Conservation (phyloP, 2,113 vertebrate genomes). For the Cardinalis cardinalis region DNA sequence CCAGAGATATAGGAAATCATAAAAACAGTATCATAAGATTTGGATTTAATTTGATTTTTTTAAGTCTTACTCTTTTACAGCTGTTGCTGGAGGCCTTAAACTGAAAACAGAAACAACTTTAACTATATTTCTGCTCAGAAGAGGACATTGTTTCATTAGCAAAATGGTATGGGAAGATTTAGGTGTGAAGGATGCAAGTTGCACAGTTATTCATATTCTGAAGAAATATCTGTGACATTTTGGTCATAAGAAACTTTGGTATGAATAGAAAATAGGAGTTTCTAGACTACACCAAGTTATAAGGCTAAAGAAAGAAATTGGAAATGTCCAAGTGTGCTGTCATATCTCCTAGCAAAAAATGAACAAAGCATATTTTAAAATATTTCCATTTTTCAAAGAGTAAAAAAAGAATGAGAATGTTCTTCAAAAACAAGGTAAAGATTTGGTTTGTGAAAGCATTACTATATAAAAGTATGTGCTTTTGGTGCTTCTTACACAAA, state of each 20-base stretch:
- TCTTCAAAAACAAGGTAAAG: neutral
- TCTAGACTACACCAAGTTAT: neutral
- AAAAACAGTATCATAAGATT: neutral
- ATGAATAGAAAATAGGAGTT: neutral
- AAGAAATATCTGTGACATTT: neutral
- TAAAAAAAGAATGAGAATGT: neutral
- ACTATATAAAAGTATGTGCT: neutral
- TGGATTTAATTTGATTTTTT: neutral
- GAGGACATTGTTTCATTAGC: neutral
- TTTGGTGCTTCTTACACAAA: neutral
- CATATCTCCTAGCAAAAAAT: neutral
- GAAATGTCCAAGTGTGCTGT: neutral
- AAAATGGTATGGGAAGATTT: neutral
- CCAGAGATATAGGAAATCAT: neutral
- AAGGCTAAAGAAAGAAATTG: neutral
- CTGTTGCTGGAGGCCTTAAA: neutral
- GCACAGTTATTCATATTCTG: neutral
- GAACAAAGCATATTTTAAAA: neutral
- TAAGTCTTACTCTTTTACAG: neutral
- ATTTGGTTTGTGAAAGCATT: neutral
- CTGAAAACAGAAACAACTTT: neutral
- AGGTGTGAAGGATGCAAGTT: neutral
- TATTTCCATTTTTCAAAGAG: neutral
- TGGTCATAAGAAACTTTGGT: neutral
- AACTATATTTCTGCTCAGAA: neutral